Percentiles rank a stretch among this genome's conserved stretches.
Evolutionary conservation across 2,888 invertebrate genomes (phyloP).

Genomic region (Lasioglossum pauxillum): DNA sequence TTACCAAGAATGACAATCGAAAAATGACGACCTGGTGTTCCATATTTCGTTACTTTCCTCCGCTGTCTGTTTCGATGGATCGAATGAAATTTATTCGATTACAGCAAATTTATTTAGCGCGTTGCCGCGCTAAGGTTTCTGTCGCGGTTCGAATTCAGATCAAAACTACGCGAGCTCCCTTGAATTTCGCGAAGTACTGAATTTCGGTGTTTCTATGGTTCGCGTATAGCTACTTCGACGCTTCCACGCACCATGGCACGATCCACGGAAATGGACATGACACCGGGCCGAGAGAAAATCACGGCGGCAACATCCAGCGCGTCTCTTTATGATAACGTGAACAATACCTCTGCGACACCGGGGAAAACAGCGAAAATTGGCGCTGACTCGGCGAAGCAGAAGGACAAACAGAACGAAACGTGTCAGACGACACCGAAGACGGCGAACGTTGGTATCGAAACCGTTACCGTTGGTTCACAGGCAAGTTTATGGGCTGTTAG

Average conservation of each 20-base stretch:
- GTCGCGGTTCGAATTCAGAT: neutral
- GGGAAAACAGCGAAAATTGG: conserved; percentile 74
- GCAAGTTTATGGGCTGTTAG: conserved; percentile 74
- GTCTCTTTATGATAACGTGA: conserved; percentile 94
- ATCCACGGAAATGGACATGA: conserved; percentile 89
- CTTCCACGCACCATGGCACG: conserved; percentile 91
- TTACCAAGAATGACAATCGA: neutral
- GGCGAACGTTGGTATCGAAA: conserved; percentile 81
- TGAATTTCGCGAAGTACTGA: neutral
- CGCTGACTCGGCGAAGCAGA: conserved; percentile 81
- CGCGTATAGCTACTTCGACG: conserved; percentile 90
- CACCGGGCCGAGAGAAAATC: conserved; percentile 88
- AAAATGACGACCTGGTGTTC: neutral
- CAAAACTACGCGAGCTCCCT: neutral
- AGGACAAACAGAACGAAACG: conserved; percentile 85
- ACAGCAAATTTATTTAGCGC: neutral
- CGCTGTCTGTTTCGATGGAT: neutral
- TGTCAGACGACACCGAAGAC: conserved; percentile 83
- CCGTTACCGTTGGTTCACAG: conserved; percentile 86
- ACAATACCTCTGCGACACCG: conserved; percentile 78
- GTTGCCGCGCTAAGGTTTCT: neutral
- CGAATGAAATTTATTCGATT: neutral
- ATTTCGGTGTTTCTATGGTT: neutral
- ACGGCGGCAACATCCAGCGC: conserved; percentile 95
- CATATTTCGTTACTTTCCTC: neutral